These are phyloP conservation scores for Oryzias celebensis DNA, from an alignment of 2,113 vertebrate genomes.

Conservation along the genomic window DNA sequence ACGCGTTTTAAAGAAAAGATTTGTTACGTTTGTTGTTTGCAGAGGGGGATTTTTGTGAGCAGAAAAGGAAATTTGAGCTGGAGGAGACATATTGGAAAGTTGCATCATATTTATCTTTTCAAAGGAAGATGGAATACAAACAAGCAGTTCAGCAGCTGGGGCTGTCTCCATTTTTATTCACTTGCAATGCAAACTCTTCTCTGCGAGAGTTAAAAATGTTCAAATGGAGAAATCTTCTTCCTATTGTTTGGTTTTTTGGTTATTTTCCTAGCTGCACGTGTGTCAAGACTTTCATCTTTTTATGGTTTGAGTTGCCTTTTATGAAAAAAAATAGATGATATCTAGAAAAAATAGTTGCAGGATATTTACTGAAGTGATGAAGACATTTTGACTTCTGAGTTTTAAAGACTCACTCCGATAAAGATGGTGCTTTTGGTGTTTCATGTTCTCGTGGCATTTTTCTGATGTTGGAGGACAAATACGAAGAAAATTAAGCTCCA, in stretches of 20 bases:
- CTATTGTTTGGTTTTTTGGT: background rate
- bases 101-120: constrained; percentile 25
- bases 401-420: too few relatives aligned
- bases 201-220: constrained; percentile 15
- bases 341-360: too few relatives aligned
- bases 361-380: too few relatives aligned
- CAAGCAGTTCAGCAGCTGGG: constrained; percentile 14
- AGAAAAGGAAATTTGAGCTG: too few relatives aligned
- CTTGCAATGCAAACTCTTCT: constrained; percentile 7
- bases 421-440: too few relatives aligned
- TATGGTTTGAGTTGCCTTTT: too few relatives aligned
- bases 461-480: too few relatives aligned
- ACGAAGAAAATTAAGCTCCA: too few relatives aligned
- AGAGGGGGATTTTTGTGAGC: background rate
- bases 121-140: constrained; percentile 38
- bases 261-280: background rate
- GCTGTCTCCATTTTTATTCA: constrained; percentile 23
- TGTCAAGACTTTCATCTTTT: too few relatives aligned
- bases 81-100: constrained; percentile 4
- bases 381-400: too few relatives aligned
- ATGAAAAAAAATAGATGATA: too few relatives aligned
- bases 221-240: constrained; percentile 16
- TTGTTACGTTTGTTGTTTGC: background rate
- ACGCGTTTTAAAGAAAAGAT: background rate
- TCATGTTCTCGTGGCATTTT: too few relatives aligned